Evolutionary conservation across 1,140 invertebrate genomes (phyloP), one percentile per base, ranked within the genome.

Genomic region (Diorhabda carinulata): DNA sequence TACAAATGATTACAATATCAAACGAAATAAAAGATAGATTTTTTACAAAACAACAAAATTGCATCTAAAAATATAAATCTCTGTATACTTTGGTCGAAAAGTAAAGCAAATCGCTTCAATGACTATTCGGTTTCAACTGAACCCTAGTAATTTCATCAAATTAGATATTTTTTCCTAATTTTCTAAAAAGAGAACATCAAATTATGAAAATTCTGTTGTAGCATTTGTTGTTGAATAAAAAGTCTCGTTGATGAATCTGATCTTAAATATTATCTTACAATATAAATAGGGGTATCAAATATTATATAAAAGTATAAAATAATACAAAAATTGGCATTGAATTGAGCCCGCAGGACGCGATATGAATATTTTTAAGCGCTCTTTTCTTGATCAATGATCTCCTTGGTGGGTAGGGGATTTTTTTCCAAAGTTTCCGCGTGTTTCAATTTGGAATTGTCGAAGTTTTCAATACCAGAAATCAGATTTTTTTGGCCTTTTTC

Each of bases 371-470:
- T 66, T 78, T 74, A 79, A 71, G 76, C 76, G 69, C 64, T 85
- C 81, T 90, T 90, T 81, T 90, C 89, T 81, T 89, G 87, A 74
- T 89, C 89, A 76, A 90, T 90, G 71, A 86, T 83, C 83, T 92
- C 91, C 87, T 93, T 92, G 10, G 78, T 81, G 57, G 94, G 94
- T 78, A 96, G 86, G 64, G 90, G 89, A 84, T 95, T 95, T 83
- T 95, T 95, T 82, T 95, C 93, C 78, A 89, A 89, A 62, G 94
- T 96, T 83, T 95, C 91, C 59, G 93, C 92, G 78, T 92, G 93
- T 82, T 95, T 95, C 83, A 96, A 81, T 82, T 93, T 93, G 70
- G 85, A 87, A 43, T 89, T 83, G 84, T 95, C 90, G 80, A 95
- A 96, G 79, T 91, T 92, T 82, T 94, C 92, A 77, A 96, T 95